These are phyloP conservation scores for Centroberyx gerrardi DNA, from an alignment of 2,797 vertebrate species.

Conservation along the genomic window DNA sequence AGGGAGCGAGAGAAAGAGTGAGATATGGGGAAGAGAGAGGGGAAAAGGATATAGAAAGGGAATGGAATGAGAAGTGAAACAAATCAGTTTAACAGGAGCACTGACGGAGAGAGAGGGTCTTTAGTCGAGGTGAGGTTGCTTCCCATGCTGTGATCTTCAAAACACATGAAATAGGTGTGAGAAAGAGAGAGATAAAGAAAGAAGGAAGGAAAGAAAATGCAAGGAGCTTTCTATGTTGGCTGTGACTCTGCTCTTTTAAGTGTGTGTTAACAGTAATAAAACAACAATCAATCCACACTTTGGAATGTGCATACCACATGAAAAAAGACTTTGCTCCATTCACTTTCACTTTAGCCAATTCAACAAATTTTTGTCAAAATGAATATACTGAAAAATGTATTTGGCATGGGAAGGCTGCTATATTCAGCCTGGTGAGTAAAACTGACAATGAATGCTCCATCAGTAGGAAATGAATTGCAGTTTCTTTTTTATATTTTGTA, in stretches of 20 bases:
- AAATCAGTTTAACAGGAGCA: conserved; percentile 33
- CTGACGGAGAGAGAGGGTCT: conserved; percentile 53
- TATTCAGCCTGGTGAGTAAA: not conserved
- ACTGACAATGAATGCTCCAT: not conserved
- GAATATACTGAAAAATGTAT: not conserved
- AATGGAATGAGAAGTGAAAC: conserved; percentile 22
- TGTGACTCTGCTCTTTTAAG: not conserved
- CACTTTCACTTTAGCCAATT: not conserved
- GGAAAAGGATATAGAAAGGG: conserved; percentile 14
- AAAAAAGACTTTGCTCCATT: not conserved
- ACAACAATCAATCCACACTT: not conserved
- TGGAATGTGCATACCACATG: not conserved
- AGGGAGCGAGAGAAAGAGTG: not conserved
- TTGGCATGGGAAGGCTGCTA: not conserved
- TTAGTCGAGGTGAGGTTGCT: conserved; percentile 61
- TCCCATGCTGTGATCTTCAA: conserved; percentile 81
- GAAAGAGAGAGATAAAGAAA: conserved; percentile 33
- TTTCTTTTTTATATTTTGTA: no score
- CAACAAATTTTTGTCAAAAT: no score
- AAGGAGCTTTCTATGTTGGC: conserved; percentile 71
- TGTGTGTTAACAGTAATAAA: not conserved
- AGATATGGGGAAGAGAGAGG: not conserved
- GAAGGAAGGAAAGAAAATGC: conserved; percentile 16
- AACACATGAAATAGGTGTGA: conserved; percentile 64
- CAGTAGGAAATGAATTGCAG: not conserved